phyloP scores from a whole-genome alignment of 2,888 invertebrate species.

The Cephus nigrinus region DNA sequence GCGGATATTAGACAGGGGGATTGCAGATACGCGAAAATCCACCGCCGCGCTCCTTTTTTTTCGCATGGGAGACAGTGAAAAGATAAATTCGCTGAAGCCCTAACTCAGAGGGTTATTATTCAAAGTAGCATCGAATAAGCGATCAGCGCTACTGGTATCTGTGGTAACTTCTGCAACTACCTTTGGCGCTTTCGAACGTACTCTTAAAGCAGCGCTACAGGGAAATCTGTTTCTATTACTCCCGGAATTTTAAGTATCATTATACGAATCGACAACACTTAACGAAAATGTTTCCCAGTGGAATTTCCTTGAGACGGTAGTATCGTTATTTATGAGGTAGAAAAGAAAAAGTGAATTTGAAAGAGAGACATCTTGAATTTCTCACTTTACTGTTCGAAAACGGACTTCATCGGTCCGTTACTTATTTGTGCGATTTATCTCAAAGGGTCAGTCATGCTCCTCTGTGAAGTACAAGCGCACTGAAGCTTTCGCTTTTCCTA shows the following conservation, averaged over 20 bases:
- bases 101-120: neutral
- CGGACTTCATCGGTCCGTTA: neutral
- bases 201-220: neutral
- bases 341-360: neutral
- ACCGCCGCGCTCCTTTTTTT: neutral
- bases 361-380: neutral
- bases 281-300: neutral
- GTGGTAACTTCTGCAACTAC: neutral
- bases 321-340: neutral
- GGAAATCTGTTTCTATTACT: constrained; percentile 31
- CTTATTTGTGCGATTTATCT: too few relatives aligned
- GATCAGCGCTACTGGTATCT: neutral
- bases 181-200: neutral
- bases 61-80: neutral
- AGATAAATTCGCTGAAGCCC: neutral
- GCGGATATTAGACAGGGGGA: constrained; percentile 19
- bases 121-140: neutral
- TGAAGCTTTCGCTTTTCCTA: neutral
- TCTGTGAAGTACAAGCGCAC: neutral
- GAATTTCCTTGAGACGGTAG: too few relatives aligned
- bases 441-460: neutral
- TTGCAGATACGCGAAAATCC: neutral
- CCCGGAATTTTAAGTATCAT: neutral
- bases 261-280: neutral
- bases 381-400: neutral